Evolutionary conservation across 1,140 invertebrate genomes (phyloP).

Genomic region (Octopus sinensis): DNA sequence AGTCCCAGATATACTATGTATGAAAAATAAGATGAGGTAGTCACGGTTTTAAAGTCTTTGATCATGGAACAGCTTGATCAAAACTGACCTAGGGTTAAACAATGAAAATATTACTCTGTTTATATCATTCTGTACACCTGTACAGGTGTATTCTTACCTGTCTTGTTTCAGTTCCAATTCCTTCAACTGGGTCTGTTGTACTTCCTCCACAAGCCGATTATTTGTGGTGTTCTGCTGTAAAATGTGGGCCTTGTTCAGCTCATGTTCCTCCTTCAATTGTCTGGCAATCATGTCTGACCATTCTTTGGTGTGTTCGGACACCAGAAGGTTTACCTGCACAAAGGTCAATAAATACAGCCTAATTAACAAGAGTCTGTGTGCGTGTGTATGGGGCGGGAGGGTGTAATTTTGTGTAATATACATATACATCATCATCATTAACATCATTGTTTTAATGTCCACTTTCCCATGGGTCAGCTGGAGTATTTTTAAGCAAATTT

Average conservation of each 20-base stretch:
- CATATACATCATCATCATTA: neutral
- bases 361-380: neutral
- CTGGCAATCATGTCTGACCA: slow-evolving; percentile 88
- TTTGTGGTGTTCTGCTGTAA: slow-evolving; percentile 81
- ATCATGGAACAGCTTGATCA: no score
- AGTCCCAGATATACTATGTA: no score
- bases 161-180: slow-evolving; percentile 86
- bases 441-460: no score
- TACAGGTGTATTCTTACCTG: slow-evolving; percentile 61
- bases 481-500: no score
- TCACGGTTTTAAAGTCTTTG: no score
- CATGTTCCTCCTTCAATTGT: slow-evolving; percentile 90
- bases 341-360: neutral
- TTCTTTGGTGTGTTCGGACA: slow-evolving; percentile 75
- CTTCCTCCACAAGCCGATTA: slow-evolving; percentile 78
- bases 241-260: slow-evolving; percentile 76
- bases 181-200: slow-evolving; percentile 84
- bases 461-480: no score
- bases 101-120: no score
- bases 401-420: neutral
- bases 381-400: neutral
- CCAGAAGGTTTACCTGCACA: slow-evolving; percentile 36
- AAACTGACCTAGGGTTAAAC: no score
- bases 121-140: no score
- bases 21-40: no score